A percentile compares a stretch with the other conserved stretches of the same genome.
phyloP scores from a whole-genome alignment of 1,140 invertebrate genomes.

The Drosophila suzukii region DNA sequence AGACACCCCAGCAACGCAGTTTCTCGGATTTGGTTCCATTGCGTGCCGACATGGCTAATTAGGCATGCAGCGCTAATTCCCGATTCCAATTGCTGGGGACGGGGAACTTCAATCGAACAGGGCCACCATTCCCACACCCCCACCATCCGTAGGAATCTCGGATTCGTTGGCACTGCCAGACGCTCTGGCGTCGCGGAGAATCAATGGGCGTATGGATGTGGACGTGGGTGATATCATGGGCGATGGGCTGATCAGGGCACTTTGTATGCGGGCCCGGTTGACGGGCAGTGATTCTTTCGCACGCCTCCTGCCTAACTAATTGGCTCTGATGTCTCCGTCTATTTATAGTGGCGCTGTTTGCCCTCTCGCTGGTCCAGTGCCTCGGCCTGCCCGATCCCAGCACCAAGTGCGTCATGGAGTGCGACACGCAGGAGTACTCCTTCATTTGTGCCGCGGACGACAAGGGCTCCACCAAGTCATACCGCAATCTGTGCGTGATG shows the following conservation, averaged over 20 bases:
- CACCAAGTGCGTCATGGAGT: constrained; percentile 75
- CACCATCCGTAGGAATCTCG: constrained; percentile 5
- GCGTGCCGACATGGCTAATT: constrained; percentile 30
- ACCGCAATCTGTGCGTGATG: constrained; percentile 78
- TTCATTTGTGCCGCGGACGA: constrained; percentile 79
- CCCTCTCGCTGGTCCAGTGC: constrained; percentile 67
- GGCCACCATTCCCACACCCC: not conserved
- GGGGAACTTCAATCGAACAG: not conserved
- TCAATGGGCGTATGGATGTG: constrained; percentile 55
- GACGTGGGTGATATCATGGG: constrained; percentile 66
- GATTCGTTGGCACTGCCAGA: constrained; percentile 46
- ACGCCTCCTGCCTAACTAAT: constrained; percentile 59
- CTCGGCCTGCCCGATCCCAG: constrained; percentile 73
- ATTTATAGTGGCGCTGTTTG: constrained; percentile 74
- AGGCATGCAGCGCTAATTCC: constrained; percentile 16
- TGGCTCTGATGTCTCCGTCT: constrained; percentile 38
- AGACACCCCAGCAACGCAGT: constrained; percentile 2
- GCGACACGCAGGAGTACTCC: constrained; percentile 63
- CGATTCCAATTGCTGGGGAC: constrained; percentile 17
- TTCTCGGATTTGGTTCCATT: constrained; percentile 1
- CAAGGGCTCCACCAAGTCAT: constrained; percentile 74
- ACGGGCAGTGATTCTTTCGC: constrained; percentile 20
- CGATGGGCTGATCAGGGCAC: constrained; percentile 29
- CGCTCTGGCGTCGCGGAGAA: constrained; percentile 60
- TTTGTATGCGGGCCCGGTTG: constrained; percentile 53